These are phyloP conservation scores for Pachypsylla venusta DNA, from an alignment of 1,140 invertebrate species.

Conservation along the genomic window DNA sequence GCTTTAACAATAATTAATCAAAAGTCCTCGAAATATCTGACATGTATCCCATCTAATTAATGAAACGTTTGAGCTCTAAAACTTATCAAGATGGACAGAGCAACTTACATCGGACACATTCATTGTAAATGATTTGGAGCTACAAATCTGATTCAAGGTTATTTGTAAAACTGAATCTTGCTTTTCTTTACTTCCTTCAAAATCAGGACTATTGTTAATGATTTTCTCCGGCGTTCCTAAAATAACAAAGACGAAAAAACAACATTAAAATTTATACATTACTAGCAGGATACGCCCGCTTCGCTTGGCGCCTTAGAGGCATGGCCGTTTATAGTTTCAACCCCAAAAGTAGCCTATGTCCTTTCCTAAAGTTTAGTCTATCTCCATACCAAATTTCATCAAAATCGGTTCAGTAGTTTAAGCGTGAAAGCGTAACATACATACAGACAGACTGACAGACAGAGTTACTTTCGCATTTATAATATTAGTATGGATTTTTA, in stretches of 20 bases:
- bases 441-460: too few species aligned
- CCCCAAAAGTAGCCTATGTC: background rate
- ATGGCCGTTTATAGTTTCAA: too few species aligned
- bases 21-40: background rate
- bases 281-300: too few species aligned
- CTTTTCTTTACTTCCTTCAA: conserved; percentile 4
- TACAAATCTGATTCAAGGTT: background rate
- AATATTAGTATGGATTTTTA: too few species aligned
- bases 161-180: conserved; percentile 1
- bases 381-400: too few species aligned
- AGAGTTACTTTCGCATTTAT: too few species aligned
- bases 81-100: background rate
- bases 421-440: too few species aligned
- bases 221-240: background rate
- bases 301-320: too few species aligned
- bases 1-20: background rate
- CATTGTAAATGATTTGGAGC: background rate
- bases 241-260: background rate
- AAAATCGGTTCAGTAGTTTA: too few species aligned
- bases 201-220: conserved; percentile 5
- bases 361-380: background rate
- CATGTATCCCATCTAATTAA: background rate
- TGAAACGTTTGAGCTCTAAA: background rate
- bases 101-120: conserved; percentile 7
- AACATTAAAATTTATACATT: background rate